phyloP scores from a whole-genome alignment of 2,113 vertebrate species.

The Chiloscyllium plagiosum region DNA sequence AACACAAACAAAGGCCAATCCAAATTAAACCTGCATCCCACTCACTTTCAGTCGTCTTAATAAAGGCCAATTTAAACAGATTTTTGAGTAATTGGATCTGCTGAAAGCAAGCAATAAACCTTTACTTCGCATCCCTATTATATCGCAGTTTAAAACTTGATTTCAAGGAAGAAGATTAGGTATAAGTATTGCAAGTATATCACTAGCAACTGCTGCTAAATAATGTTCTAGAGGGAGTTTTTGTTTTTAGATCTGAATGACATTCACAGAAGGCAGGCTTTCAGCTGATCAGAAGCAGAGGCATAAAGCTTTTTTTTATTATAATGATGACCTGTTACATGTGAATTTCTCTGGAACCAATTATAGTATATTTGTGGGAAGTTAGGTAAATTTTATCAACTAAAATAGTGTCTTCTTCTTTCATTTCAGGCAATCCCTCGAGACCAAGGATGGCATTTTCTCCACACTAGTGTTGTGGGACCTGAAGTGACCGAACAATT shows the following conservation, averaged over 20 bases:
- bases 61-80: slow-evolving; percentile 51
- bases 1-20: slow-evolving; percentile 49
- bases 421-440: too few relatives aligned
- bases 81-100: slow-evolving; percentile 40
- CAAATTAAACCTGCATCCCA: slow-evolving; percentile 57
- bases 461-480: too few relatives aligned
- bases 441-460: too few relatives aligned
- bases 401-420: background rate
- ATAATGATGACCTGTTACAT: background rate
- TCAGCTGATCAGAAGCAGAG: background rate
- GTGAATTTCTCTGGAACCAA: background rate
- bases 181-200: background rate
- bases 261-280: background rate
- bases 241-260: background rate
- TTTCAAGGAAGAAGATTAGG: background rate
- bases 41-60: slow-evolving; percentile 51
- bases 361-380: background rate
- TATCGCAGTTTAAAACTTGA: background rate
- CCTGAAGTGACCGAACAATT: too few relatives aligned
- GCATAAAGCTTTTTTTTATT: background rate
- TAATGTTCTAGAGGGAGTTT: background rate
- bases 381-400: background rate
- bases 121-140: slow-evolving; percentile 39
- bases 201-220: background rate
- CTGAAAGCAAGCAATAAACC: slow-evolving; percentile 43